Evolutionary conservation across 2,797 vertebrate species (phyloP).

Genomic region (Phrynocephalus vlangalii): DNA sequence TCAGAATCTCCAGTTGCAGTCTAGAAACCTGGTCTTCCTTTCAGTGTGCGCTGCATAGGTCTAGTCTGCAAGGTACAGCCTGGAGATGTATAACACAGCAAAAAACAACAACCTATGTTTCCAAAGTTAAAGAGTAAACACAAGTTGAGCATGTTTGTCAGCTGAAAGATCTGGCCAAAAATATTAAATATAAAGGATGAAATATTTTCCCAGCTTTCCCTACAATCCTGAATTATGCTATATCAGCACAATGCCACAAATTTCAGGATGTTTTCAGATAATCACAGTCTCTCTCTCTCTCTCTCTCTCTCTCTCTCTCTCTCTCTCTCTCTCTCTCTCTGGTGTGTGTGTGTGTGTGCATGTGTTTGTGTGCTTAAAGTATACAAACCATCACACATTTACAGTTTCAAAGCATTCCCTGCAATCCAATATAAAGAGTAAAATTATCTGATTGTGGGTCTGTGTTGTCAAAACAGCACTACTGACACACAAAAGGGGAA

Average conservation of each 20-base stretch:
- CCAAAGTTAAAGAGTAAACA: not conserved
- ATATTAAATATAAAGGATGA: not conserved
- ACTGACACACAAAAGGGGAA: not conserved
- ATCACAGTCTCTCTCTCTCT: too few species aligned
- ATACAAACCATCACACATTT: too few species aligned
- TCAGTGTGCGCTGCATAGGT: not conserved
- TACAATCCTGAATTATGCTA: not conserved
- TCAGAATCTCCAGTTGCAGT: not conserved
- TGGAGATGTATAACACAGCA: not conserved
- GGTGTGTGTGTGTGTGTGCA: too few species aligned
- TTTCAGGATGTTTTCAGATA: not conserved
- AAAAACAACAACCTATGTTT: not conserved
- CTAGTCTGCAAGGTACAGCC: not conserved
- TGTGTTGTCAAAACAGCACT: not conserved
- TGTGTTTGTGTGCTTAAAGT: too few species aligned
- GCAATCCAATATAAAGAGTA: not conserved
- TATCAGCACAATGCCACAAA: not conserved
- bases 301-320: not conserved
- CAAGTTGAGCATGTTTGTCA: not conserved
- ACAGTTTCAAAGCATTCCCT: too few species aligned
- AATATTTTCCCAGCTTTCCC: not conserved
- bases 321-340: too few species aligned
- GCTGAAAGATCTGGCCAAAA: not conserved
- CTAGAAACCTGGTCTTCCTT: not conserved
- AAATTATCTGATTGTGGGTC: not conserved